Percentiles rank a stretch among this genome's conserved stretches.
phyloP scores from a whole-genome alignment of 2,888 invertebrate species.

The Drosophila engyochracea region DNA sequence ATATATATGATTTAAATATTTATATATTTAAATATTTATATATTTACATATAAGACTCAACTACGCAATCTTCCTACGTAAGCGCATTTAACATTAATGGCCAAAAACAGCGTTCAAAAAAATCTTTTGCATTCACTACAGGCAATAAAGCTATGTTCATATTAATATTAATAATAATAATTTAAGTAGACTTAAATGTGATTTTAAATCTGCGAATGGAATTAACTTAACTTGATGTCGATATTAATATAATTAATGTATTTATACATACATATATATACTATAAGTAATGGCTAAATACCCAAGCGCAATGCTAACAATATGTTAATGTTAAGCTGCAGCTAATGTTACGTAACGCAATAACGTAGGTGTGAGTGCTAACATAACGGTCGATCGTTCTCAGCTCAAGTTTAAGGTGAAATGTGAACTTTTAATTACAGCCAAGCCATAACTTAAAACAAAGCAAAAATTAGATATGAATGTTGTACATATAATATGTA shows the following conservation, averaged over 20 bases:
- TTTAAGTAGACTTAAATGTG: not conserved
- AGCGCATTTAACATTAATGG: not conserved
- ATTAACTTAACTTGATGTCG: not conserved
- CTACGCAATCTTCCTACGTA: constrained; percentile 1
- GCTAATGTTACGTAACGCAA: not conserved
- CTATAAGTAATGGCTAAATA: not conserved
- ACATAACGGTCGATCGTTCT: not conserved
- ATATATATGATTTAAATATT: not conserved
- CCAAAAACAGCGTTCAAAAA: not conserved
- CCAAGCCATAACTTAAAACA: not conserved
- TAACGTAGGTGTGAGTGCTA: not conserved
- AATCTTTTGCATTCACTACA: not conserved
- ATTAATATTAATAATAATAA: not conserved
- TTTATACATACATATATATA: not conserved
- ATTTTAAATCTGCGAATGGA: not conserved
- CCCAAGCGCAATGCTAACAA: constrained; percentile 22
- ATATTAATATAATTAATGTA: constrained; percentile 6
- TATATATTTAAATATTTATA: not conserved
- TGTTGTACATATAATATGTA: not conserved
- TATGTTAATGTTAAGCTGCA: not conserved
- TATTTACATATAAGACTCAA: not conserved
- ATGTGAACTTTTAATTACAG: not conserved
- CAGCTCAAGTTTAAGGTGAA: not conserved
- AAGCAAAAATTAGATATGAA: not conserved
- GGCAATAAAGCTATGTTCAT: not conserved